A percentile compares a stretch with the other conserved stretches of the same genome.
phyloP scores from a whole-genome alignment of 2,113 vertebrate species.

The Neopipo cinnamomea region DNA sequence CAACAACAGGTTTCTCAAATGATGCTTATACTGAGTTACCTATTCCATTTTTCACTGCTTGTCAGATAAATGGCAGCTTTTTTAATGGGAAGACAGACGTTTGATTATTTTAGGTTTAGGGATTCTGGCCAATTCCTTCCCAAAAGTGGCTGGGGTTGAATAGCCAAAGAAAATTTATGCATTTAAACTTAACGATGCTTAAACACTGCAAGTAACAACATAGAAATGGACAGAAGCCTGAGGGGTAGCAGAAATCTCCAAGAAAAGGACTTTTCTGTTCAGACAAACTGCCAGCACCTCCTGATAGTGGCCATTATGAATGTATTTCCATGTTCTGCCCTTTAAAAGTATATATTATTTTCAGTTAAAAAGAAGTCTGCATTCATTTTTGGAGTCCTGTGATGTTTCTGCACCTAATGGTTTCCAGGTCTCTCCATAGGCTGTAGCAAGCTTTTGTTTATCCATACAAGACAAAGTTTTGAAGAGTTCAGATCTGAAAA shows the following conservation, averaged over 20 bases:
- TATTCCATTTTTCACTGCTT: neutral
- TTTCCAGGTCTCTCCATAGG: neutral
- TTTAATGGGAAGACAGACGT: neutral
- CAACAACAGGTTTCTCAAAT: neutral
- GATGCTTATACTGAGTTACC: neutral
- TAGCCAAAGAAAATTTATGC: constrained; percentile 36
- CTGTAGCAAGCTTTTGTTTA: neutral
- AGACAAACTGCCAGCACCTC: constrained; percentile 1
- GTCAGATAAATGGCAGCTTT: constrained; percentile 17
- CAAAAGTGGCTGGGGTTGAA: constrained; percentile 14
- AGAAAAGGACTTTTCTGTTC: neutral
- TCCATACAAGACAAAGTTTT: neutral
- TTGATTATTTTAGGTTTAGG: constrained; percentile 19
- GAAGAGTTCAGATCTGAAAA: constrained; percentile 4
- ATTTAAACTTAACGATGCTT: constrained; percentile 42
- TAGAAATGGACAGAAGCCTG: neutral
- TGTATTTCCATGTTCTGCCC: neutral
- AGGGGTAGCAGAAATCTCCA: neutral
- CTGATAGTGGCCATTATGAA: neutral
- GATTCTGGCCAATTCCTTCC: constrained; percentile 39
- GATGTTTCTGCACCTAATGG: neutral
- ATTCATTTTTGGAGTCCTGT: neutral
- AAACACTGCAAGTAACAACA: neutral
- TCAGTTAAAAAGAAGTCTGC: neutral
- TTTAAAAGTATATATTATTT: neutral